Conservation (phyloP, 2,888 invertebrate species). For the Sarcophaga subvicina region DNA sequence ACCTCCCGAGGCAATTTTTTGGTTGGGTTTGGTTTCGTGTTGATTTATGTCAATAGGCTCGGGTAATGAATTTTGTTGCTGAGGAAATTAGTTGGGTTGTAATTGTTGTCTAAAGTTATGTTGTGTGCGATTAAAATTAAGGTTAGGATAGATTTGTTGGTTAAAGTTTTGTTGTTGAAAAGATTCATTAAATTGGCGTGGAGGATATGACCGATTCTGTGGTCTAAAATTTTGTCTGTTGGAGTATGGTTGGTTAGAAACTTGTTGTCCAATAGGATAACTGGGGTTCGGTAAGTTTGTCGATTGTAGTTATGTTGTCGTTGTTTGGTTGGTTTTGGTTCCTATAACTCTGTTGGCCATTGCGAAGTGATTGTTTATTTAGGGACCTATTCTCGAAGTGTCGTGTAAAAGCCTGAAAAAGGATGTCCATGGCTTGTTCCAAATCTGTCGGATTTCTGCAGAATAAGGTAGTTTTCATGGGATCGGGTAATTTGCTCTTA, state of each 20-base stretch:
- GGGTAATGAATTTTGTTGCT: not conserved
- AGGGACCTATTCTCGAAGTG: not conserved
- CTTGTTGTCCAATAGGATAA: too few relatives aligned
- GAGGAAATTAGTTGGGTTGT: not conserved
- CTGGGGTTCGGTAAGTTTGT: too few relatives aligned
- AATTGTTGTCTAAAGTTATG: not conserved
- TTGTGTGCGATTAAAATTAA: not conserved
- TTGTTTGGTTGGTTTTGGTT: not conserved
- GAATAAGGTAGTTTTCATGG: not conserved
- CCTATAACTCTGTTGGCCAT: not conserved
- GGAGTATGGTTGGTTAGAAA: too few relatives aligned
- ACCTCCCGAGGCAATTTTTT: not conserved
- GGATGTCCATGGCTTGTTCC: not conserved
- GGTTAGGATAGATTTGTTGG: too few relatives aligned
- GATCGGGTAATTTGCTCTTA: not conserved
- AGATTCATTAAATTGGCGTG: too few relatives aligned
- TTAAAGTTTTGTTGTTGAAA: too few relatives aligned
- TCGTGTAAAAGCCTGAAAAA: not conserved
- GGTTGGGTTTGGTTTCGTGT: not conserved
- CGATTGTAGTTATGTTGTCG: too few relatives aligned
- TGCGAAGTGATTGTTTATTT: not conserved
- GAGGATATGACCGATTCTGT: too few relatives aligned
- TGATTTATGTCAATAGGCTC: not conserved
- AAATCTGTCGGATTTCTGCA: not conserved
- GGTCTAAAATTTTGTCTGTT: too few relatives aligned